Conservation (phyloP, 92 coral and sea anemone genomes). For the Diadumene lineata region DNA sequence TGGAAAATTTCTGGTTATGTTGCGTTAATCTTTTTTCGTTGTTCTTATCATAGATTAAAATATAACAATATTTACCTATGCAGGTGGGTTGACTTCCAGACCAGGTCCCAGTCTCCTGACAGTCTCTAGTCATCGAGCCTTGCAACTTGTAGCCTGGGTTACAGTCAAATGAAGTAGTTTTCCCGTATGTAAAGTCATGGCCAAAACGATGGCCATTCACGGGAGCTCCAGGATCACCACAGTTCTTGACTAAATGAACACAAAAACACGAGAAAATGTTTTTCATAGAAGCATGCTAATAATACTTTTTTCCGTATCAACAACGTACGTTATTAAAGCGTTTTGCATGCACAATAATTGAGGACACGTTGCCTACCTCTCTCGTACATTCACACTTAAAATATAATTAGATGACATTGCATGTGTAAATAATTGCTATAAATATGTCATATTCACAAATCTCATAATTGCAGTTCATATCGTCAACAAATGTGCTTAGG, state of each 20-base stretch:
- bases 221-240: constrained; percentile 81
- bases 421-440: too few relatives aligned
- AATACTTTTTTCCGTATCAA: neutral
- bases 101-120: constrained; percentile 88
- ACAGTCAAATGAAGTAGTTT: constrained; percentile 76
- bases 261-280: neutral
- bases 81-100: constrained; percentile 80
- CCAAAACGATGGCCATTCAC: constrained; percentile 79
- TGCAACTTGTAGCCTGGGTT: constrained; percentile 89
- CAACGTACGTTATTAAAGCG: too few relatives aligned
- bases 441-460: too few relatives aligned
- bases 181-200: constrained; percentile 70
- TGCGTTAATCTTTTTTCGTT: too few relatives aligned
- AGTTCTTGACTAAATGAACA: constrained; percentile 75
- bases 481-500: too few relatives aligned
- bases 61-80: constrained; percentile 68
- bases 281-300: neutral
- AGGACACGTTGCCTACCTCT: too few relatives aligned
- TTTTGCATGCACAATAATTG: too few relatives aligned
- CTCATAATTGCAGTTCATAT: too few relatives aligned
- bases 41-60: too few relatives aligned
- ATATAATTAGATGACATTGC: too few relatives aligned
- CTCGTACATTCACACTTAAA: too few relatives aligned
- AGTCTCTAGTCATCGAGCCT: constrained; percentile 74
- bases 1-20: too few relatives aligned